phyloP scores from a whole-genome alignment of 2,797 vertebrate genomes.

The Borostomias antarcticus region DNA sequence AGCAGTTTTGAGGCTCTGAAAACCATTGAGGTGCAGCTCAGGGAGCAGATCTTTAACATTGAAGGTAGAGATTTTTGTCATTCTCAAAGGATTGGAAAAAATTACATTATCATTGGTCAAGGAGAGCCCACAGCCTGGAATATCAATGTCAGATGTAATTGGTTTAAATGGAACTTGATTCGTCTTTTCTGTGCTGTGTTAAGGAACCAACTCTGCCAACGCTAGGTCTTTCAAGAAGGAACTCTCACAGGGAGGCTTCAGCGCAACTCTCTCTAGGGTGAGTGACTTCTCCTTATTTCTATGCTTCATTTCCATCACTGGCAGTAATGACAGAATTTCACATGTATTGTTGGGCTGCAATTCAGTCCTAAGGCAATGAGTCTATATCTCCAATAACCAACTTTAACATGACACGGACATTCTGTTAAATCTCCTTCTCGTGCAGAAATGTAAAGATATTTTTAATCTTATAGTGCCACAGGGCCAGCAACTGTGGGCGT shows the following conservation, averaged over 20 bases:
- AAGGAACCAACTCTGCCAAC: slow-evolving; percentile 39
- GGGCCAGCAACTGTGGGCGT: too few species aligned
- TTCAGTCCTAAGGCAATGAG: too few species aligned
- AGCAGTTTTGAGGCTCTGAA: slow-evolving; percentile 48
- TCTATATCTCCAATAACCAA: too few species aligned
- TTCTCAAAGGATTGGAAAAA: not conserved
- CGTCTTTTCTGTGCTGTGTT: not conserved
- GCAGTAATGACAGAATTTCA: too few species aligned
- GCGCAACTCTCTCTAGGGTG: slow-evolving; percentile 40
- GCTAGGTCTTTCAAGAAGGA: slow-evolving; percentile 48
- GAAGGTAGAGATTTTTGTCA: slow-evolving; percentile 52
- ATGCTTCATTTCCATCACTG: too few species aligned
- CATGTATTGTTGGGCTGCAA: too few species aligned
- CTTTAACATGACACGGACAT: too few species aligned
- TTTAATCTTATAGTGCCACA: too few species aligned
- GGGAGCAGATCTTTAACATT: slow-evolving; percentile 47
- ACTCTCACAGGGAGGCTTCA: slow-evolving; percentile 56
- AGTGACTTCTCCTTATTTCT: slow-evolving; percentile 6
- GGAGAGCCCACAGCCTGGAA: too few species aligned
- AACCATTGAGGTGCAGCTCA: slow-evolving; percentile 41
- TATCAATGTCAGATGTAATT: too few species aligned
- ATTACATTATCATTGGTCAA: not conserved
- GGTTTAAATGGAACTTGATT: not conserved
- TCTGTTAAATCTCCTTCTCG: too few species aligned
- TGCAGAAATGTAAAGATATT: too few species aligned